Evolutionary conservation across 1,140 invertebrate genomes (phyloP).

Genomic region (Paraescarpia echinospica): DNA sequence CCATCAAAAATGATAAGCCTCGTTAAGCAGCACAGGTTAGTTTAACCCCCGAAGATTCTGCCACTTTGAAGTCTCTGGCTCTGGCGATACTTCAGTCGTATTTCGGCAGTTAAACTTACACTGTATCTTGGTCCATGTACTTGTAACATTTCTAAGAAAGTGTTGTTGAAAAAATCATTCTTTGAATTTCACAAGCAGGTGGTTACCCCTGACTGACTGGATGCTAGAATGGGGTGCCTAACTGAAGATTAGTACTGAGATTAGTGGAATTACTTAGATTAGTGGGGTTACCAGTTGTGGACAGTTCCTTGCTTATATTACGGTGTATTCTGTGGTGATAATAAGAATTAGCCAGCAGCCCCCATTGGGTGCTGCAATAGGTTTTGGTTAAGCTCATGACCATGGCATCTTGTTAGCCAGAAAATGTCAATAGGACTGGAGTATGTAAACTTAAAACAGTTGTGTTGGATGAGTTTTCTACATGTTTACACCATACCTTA

Average conservation of each 20-base stretch:
- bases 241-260: background rate
- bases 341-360: background rate
- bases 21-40: constrained; percentile 3
- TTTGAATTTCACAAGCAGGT: background rate
- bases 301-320: background rate
- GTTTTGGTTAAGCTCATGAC: background rate
- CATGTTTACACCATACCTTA: background rate
- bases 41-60: background rate
- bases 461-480: background rate
- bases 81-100: background rate
- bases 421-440: background rate
- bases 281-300: background rate
- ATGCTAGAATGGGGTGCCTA: background rate
- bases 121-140: background rate
- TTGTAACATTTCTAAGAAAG: background rate
- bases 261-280: background rate
- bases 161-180: background rate
- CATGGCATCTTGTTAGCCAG: background rate
- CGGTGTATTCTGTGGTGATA: background rate
- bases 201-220: background rate
- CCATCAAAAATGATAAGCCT: background rate
- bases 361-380: background rate
- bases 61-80: background rate
- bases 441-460: background rate
- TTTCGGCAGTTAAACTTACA: constrained; percentile 1